Conservation (phyloP, 2,888 invertebrate species). For the Nycteola revayana region DNA sequence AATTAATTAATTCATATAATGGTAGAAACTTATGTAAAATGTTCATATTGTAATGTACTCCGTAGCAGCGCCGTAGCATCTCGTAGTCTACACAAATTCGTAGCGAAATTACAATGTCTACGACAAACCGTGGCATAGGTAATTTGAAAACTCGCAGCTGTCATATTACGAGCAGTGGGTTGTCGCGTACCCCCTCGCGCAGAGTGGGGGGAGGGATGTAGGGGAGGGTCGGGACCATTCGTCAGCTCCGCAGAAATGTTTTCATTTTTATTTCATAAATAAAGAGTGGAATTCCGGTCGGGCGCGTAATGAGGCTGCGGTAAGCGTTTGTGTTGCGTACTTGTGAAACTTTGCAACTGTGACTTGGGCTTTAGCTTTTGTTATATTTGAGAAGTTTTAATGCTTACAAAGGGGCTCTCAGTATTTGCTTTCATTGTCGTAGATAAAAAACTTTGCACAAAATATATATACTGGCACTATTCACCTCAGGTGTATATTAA, state of each 20-base stretch:
- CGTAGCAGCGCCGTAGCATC: conserved; percentile 3
- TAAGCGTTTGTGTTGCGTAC: conserved; percentile 5
- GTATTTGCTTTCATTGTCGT: too few species aligned
- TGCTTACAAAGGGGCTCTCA: too few species aligned
- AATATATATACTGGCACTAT: too few species aligned
- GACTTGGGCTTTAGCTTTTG: too few species aligned
- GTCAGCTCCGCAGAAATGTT: conserved; percentile 75
- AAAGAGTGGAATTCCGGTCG: conserved; percentile 64
- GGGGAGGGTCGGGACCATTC: conserved; percentile 43
- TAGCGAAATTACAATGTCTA: conserved; percentile 10
- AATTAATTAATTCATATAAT: too few species aligned
- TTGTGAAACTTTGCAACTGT: conserved; percentile 15
- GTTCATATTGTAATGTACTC: too few species aligned
- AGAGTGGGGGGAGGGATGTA: conserved; percentile 9
- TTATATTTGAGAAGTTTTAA: too few species aligned
- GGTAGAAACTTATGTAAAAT: too few species aligned
- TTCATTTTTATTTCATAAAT: conserved; percentile 81
- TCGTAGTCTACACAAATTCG: conserved; percentile 2
- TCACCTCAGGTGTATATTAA: too few species aligned
- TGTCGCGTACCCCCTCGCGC: conserved; percentile 15
- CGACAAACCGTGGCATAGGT: conserved; percentile 22
- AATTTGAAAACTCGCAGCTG: conserved; percentile 34
- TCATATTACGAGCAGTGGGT: conserved; percentile 36
- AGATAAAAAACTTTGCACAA: too few species aligned
- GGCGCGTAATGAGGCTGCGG: conserved; percentile 55